Conservation (phyloP, 2,113 vertebrate genomes). For the Ophthalmolycus amberensis region DNA sequence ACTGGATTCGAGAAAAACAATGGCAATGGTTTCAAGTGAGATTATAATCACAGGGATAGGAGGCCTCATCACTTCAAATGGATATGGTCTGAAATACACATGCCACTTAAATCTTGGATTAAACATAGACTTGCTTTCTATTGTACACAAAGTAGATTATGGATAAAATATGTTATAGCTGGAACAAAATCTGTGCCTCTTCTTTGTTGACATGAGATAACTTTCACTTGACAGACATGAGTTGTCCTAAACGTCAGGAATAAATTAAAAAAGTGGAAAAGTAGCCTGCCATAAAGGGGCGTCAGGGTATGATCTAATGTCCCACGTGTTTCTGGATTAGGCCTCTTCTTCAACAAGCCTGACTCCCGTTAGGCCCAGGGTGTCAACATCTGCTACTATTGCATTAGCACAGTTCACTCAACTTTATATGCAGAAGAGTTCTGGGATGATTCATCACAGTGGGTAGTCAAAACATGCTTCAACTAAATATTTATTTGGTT, state of each 20-base stretch:
- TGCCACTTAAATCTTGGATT: neutral
- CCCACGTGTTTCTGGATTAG: constrained; percentile 33
- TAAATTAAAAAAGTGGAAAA: constrained; percentile 27
- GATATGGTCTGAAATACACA: neutral
- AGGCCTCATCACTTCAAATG: constrained; percentile 9
- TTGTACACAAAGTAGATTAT: neutral
- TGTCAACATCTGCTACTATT: constrained; percentile 55
- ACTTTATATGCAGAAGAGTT: neutral
- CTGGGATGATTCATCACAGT: neutral
- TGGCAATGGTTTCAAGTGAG: constrained; percentile 4
- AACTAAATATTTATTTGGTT: neutral
- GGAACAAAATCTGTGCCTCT: neutral
- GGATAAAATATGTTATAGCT: neutral
- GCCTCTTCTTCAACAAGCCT: constrained; percentile 12
- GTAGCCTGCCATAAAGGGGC: constrained; percentile 18
- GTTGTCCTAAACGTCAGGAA: constrained; percentile 25
- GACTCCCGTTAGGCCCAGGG: constrained; percentile 22
- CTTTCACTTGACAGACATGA: constrained; percentile 17
- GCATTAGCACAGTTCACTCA: constrained; percentile 7
- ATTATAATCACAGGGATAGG: neutral
- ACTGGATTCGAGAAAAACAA: neutral
- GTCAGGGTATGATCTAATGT: constrained; percentile 64
- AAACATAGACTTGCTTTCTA: neutral
- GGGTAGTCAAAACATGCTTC: neutral
- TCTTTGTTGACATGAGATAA: constrained; percentile 5